Conservation (phyloP, 2,888 invertebrate species). For the Cantharis rufa region DNA sequence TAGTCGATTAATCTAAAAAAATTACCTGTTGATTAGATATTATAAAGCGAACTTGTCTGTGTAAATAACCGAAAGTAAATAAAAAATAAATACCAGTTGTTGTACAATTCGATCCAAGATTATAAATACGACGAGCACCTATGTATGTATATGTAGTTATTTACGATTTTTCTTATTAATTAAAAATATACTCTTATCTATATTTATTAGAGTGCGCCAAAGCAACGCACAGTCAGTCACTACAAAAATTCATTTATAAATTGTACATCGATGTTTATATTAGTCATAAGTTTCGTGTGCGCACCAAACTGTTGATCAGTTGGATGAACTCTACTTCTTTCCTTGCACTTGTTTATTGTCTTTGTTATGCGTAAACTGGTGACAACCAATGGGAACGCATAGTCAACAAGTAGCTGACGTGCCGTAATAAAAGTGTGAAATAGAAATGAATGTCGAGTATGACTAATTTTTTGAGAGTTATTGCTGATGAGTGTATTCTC, state of each 20-base stretch:
- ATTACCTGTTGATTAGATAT: background rate
- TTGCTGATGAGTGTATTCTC: background rate
- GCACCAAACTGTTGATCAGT: background rate
- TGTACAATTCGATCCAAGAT: background rate
- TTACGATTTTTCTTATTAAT: background rate
- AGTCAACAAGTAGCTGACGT: background rate
- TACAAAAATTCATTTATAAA: background rate
- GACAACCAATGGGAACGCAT: background rate
- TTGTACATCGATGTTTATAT: conserved; percentile 22
- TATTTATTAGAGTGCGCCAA: background rate
- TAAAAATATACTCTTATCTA: background rate
- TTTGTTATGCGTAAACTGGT: background rate
- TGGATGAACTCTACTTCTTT: background rate
- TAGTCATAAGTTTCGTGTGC: conserved; percentile 17
- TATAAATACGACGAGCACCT: background rate
- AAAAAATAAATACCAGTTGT: background rate
- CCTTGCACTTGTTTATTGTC: background rate
- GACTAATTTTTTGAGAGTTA: conserved; percentile 14
- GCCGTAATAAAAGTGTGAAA: background rate
- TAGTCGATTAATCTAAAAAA: background rate
- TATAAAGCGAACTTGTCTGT: background rate
- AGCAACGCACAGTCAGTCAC: background rate
- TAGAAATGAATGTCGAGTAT: conserved; percentile 2
- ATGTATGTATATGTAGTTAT: too few species aligned
- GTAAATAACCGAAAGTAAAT: background rate